phyloP scores from a whole-genome alignment of 2,113 vertebrate species.

The Malurus cyaneus region DNA sequence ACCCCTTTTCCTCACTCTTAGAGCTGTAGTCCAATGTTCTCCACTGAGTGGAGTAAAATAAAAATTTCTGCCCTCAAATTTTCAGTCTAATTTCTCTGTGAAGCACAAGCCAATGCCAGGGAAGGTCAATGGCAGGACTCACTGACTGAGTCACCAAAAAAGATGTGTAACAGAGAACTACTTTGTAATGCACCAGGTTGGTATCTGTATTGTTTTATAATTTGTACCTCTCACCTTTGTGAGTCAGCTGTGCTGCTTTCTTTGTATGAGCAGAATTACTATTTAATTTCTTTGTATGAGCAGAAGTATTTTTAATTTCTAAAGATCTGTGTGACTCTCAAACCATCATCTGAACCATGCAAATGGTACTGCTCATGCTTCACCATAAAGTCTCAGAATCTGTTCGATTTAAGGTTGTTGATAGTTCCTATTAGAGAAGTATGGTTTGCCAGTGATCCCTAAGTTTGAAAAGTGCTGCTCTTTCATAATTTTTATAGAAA shows the following conservation, averaged over 20 bases:
- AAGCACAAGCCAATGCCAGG: neutral
- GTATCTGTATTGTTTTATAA: neutral
- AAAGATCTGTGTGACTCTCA: neutral
- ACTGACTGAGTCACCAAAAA: neutral
- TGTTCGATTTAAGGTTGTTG: neutral
- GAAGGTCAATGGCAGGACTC: neutral
- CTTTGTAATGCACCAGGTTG: neutral
- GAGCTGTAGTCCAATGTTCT: neutral
- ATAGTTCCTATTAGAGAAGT: neutral
- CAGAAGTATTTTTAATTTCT: neutral
- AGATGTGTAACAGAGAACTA: neutral
- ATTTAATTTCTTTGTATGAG: neutral
- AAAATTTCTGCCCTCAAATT: neutral
- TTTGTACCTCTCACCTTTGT: neutral
- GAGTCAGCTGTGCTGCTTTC: neutral
- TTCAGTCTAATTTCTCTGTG: neutral
- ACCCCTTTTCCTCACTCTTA: neutral
- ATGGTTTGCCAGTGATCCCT: neutral
- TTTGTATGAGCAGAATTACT: neutral
- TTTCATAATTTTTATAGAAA: neutral
- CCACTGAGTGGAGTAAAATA: neutral
- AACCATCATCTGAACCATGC: neutral
- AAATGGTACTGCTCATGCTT: neutral
- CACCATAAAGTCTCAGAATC: neutral
- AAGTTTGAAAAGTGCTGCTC: neutral